A percentile compares a stretch with the other conserved stretches of the same genome.
Conservation (phyloP, 1,140 invertebrate species). For the Trichoplusia ni region DNA sequence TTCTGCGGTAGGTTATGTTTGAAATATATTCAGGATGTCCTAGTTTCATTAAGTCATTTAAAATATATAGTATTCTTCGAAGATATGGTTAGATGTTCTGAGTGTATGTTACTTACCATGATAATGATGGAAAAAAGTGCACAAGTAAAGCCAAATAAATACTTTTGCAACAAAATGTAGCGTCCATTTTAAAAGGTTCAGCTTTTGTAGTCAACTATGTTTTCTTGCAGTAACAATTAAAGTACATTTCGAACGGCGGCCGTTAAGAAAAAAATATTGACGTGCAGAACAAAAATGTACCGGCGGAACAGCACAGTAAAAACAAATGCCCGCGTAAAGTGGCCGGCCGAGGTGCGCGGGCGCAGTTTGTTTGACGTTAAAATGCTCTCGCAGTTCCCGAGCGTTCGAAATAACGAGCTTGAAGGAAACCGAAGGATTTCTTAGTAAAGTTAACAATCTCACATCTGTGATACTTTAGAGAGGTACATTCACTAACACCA, state of each 20-base stretch:
- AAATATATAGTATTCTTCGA: too few relatives aligned
- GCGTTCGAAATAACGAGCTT: conserved; percentile 28
- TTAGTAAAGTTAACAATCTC: conserved; percentile 36
- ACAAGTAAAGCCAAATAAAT: background rate
- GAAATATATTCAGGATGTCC: conserved; percentile 11
- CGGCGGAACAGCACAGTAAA: conserved; percentile 24
- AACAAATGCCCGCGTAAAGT: conserved; percentile 34
- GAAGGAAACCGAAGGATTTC: conserved; percentile 30
- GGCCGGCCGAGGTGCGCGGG: conserved; percentile 16
- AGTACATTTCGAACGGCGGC: background rate
- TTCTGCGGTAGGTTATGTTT: background rate
- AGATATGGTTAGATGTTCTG: too few relatives aligned
- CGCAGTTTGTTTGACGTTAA: conserved; percentile 30
- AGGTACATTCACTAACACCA: conserved; percentile 18
- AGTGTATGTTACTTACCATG: too few relatives aligned
- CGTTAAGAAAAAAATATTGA: conserved; percentile 26
- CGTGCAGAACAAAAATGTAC: conserved; percentile 23
- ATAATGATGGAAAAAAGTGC: too few relatives aligned
- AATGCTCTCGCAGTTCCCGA: conserved; percentile 22
- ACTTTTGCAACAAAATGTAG: background rate
- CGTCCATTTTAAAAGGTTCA: background rate
- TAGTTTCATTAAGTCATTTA: too few relatives aligned
- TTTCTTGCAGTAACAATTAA: conserved; percentile 21
- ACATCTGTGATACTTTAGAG: conserved; percentile 25
- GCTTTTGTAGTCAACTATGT: background rate